These are phyloP conservation scores for Pseudococcus longispinus DNA, from an alignment of 2,888 invertebrate genomes.

Conservation along the genomic window DNA sequence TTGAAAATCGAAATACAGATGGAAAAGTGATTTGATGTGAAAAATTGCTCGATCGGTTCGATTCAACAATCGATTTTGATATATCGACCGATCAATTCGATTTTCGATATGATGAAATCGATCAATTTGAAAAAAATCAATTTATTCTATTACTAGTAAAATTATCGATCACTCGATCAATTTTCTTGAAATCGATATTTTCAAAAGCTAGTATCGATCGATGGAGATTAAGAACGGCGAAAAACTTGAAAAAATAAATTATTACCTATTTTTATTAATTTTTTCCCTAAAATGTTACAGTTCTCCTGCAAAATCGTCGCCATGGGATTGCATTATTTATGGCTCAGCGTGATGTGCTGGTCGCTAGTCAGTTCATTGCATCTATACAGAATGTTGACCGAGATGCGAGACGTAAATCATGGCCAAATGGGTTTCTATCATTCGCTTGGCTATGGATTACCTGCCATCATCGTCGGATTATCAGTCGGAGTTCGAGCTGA, in stretches of 20 bases:
- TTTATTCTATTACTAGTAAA: too few relatives aligned
- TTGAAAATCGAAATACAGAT: too few relatives aligned
- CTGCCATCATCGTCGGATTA: constrained; percentile 88
- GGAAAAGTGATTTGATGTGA: too few relatives aligned
- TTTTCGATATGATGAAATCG: too few relatives aligned
- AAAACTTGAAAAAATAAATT: background rate
- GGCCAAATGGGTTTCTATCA: constrained; percentile 93
- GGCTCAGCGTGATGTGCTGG: constrained; percentile 91
- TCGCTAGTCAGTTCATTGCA: constrained; percentile 90
- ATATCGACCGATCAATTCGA: too few relatives aligned
- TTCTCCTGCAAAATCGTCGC: constrained; percentile 83
- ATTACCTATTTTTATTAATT: background rate
- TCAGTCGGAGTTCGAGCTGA: constrained; percentile 92
- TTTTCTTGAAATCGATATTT: too few relatives aligned
- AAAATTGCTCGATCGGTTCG: too few relatives aligned
- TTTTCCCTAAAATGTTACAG: constrained; percentile 51
- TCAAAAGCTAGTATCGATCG: too few relatives aligned
- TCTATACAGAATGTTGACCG: constrained; percentile 90
- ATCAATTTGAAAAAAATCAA: too few relatives aligned
- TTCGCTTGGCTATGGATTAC: constrained; percentile 89
- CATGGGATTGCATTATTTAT: constrained; percentile 91
- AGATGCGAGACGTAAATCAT: constrained; percentile 95
- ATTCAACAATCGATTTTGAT: too few relatives aligned
- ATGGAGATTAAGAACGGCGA: too few relatives aligned
- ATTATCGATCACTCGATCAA: too few relatives aligned